Evolutionary conservation across 2,888 invertebrate genomes (phyloP).

Genomic region (Pycnomerus fuliginosus): DNA sequence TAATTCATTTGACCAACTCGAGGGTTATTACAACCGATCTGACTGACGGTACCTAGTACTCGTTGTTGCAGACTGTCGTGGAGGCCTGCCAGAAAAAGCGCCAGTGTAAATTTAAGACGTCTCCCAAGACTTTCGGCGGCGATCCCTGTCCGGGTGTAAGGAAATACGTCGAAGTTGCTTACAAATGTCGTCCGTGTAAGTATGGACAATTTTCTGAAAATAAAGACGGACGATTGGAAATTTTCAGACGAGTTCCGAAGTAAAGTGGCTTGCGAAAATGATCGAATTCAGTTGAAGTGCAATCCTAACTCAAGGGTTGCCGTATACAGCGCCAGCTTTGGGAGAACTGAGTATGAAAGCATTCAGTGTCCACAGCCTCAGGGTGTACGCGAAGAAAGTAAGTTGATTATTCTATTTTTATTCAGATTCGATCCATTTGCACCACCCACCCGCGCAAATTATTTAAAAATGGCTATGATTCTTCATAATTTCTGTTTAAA

Average conservation of each 20-base stretch:
- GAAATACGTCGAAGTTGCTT: slow-evolving; percentile 94
- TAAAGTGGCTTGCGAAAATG: slow-evolving; percentile 91
- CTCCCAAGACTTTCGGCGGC: slow-evolving; percentile 82
- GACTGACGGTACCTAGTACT: slow-evolving; percentile 68
- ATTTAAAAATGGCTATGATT: too few species aligned
- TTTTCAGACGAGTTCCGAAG: slow-evolving; percentile 88
- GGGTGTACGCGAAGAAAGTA: slow-evolving; percentile 86
- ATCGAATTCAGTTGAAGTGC: slow-evolving; percentile 84
- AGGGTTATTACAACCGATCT: slow-evolving; percentile 51
- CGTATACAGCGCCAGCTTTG: slow-evolving; percentile 90
- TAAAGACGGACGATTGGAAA: slow-evolving; percentile 2
- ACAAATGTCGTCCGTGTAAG: slow-evolving; percentile 97
- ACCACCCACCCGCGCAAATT: neutral
- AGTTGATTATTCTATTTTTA: slow-evolving; percentile 51
- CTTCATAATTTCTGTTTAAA: too few species aligned
- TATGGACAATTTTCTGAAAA: slow-evolving; percentile 38
- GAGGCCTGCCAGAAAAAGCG: slow-evolving; percentile 92
- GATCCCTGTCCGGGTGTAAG: slow-evolving; percentile 91
- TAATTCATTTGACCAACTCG: slow-evolving; percentile 20
- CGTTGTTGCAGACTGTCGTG: slow-evolving; percentile 90
- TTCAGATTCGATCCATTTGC: slow-evolving; percentile 8
- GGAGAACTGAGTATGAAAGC: slow-evolving; percentile 84
- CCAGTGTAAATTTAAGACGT: slow-evolving; percentile 87
- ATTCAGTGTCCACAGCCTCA: slow-evolving; percentile 83
- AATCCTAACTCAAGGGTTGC: slow-evolving; percentile 85